These are phyloP conservation scores for Andricus curvator DNA, from an alignment of 2,888 invertebrate genomes.

Conservation along the genomic window DNA sequence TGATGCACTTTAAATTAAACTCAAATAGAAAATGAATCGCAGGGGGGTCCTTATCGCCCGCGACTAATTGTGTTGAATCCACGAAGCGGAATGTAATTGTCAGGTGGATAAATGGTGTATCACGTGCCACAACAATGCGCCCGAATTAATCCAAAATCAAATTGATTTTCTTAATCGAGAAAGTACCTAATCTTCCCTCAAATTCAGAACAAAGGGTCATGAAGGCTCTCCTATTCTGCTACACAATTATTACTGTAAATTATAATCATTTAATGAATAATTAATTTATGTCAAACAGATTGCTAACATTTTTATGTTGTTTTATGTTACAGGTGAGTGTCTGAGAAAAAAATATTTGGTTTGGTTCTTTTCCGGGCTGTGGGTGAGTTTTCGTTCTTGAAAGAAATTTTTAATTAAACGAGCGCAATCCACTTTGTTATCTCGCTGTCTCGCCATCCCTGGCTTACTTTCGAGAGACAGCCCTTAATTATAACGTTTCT, in stretches of 20 bases:
- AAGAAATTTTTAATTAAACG: constrained; percentile 66
- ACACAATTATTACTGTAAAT: too few relatives aligned
- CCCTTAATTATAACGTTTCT: constrained; percentile 45
- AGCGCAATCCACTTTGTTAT: constrained; percentile 49
- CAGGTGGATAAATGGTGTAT: constrained; percentile 3
- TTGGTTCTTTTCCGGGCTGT: constrained; percentile 53
- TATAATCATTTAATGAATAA: too few relatives aligned
- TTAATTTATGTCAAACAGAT: constrained; percentile 54
- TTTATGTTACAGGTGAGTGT: constrained; percentile 68
- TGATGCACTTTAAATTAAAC: constrained; percentile 45
- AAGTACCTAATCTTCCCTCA: not conserved
- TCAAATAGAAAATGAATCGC: constrained; percentile 58
- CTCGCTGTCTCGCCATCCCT: constrained; percentile 40
- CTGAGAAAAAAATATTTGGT: constrained; percentile 44
- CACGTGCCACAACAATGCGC: constrained; percentile 8
- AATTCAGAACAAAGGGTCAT: not conserved
- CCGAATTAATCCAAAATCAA: not conserved
- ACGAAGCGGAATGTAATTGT: constrained; percentile 3
- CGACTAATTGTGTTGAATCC: not conserved
- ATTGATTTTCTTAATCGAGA: not conserved
- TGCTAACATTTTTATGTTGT: constrained; percentile 53
- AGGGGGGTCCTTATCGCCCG: not conserved
- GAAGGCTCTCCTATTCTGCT: too few relatives aligned
- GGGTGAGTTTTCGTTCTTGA: constrained; percentile 55
- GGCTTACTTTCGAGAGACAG: constrained; percentile 42